phyloP scores from a whole-genome alignment of 2,113 vertebrate genomes.

The Martes martes region DNA sequence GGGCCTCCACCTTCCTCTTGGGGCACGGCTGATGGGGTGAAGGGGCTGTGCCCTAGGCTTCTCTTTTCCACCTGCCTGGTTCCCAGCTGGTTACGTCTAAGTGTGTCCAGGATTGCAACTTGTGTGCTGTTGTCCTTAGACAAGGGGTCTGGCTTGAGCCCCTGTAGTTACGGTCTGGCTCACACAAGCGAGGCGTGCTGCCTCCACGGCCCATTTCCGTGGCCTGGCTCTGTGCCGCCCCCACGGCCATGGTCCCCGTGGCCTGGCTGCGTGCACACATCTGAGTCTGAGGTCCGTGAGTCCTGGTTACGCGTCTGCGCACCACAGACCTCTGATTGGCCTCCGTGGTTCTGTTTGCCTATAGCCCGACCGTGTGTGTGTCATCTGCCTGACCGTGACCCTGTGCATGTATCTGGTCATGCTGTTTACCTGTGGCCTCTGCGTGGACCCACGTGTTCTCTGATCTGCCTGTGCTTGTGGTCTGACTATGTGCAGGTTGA shows the following conservation, averaged over 20 bases:
- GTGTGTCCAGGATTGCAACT: neutral
- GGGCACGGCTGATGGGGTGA: no score
- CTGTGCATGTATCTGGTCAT: no score
- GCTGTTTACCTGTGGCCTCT: neutral
- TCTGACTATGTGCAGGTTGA: neutral
- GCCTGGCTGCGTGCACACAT: accelerated
- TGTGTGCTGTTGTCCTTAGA: accelerated
- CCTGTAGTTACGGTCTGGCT: neutral
- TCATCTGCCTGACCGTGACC: neutral
- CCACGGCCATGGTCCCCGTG: accelerated
- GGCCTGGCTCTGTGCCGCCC: neutral
- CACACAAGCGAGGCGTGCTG: no score
- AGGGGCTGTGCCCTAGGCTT: neutral
- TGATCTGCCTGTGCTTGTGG: neutral
- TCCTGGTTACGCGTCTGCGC: neutral
- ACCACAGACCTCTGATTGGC: neutral
- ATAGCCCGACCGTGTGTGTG: accelerated
- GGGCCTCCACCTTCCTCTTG: neutral
- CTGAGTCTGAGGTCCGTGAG: neutral
- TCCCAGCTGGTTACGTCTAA: accelerated
- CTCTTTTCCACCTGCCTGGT: neutral
- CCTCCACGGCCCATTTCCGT: no score
- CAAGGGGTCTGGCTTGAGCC: neutral
- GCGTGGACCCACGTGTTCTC: neutral
- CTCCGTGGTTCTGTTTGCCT: neutral